Evolutionary conservation across 2,113 vertebrate species (phyloP).

Genomic region (Pipa parva): DNA sequence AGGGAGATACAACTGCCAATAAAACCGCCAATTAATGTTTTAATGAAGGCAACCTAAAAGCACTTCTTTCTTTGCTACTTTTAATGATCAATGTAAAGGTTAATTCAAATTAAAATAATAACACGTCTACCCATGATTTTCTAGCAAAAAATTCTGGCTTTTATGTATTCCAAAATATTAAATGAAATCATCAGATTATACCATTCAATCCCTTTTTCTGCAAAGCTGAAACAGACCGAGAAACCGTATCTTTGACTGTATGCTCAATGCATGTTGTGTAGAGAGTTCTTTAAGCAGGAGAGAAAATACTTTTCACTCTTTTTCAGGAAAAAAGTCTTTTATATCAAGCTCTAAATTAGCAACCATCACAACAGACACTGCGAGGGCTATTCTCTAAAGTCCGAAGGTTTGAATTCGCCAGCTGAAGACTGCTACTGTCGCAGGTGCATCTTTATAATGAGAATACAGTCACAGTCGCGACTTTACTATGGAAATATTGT

Average conservation of each 20-base stretch:
- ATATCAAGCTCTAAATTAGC: no score
- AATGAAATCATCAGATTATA: slow-evolving; percentile 21
- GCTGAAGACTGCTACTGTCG: no score
- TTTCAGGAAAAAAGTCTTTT: no score
- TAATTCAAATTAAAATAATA: neutral
- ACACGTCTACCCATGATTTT: neutral
- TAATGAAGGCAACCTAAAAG: neutral
- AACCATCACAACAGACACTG: no score
- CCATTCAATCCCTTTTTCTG: slow-evolving; percentile 20
- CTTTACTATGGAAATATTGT: no score
- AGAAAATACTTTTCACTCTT: neutral
- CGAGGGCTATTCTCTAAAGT: no score
- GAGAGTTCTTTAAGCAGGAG: slow-evolving; percentile 26
- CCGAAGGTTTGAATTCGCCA: no score
- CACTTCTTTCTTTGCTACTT: neutral
- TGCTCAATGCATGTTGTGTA: slow-evolving; percentile 1
- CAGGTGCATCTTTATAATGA: no score
- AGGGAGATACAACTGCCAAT: no score
- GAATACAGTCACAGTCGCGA: no score
- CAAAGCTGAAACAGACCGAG: slow-evolving; percentile 24
- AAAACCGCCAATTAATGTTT: neutral
- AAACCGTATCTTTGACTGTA: slow-evolving; percentile 4
- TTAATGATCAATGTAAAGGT: neutral
- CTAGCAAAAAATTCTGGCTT: slow-evolving; percentile 20
- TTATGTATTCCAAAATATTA: slow-evolving; percentile 27